phyloP scores from a whole-genome alignment of 2,113 vertebrate species.

The Haplochromis burtoni region DNA sequence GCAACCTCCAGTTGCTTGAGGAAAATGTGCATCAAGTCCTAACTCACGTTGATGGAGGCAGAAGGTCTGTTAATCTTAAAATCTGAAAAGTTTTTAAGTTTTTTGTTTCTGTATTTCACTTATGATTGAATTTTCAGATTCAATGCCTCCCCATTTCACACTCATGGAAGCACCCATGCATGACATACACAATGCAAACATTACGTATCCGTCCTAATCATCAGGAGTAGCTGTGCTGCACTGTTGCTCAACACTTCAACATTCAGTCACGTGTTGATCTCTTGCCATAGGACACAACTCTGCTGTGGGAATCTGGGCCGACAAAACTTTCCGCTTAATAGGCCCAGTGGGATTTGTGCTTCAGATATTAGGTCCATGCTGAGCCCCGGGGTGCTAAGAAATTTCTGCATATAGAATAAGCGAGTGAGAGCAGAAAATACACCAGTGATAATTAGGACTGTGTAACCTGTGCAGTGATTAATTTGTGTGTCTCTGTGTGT shows the following conservation, averaged over 20 bases:
- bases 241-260: neutral
- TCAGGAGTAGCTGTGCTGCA: neutral
- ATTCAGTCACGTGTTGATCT: neutral
- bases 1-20: neutral
- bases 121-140: neutral
- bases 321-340: slow-evolving; percentile 24
- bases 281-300: neutral
- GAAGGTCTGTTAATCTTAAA: neutral
- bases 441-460: slow-evolving; percentile 6
- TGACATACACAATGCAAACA: neutral
- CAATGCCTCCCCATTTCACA: neutral
- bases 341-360: slow-evolving; percentile 25
- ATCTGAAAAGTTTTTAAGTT: neutral
- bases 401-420: slow-evolving; percentile 11
- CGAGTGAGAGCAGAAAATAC: neutral
- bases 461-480: neutral
- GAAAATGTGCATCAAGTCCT: neutral
- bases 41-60: neutral
- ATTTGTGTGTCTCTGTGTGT: neutral
- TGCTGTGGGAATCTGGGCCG: slow-evolving; percentile 36
- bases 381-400: slow-evolving; percentile 24
- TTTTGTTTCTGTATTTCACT: neutral
- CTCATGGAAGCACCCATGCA: neutral
- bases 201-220: neutral
- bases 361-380: slow-evolving; percentile 32